Conservation (phyloP, 2,113 vertebrate genomes). For the Corynorhinus townsendii region DNA sequence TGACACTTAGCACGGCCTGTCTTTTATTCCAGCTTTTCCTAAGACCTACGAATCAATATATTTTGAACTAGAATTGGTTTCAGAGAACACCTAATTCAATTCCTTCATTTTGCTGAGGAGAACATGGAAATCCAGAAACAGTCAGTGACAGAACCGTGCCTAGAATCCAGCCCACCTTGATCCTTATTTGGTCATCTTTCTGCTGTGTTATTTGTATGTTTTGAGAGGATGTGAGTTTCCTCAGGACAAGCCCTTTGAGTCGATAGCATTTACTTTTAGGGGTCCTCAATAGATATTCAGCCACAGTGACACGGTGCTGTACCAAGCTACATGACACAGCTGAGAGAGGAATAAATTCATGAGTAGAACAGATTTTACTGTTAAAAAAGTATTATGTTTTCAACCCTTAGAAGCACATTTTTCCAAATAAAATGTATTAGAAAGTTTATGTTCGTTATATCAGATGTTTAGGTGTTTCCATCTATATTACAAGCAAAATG, state of each 20-base stretch:
- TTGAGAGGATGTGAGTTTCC: not conserved
- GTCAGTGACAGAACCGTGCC: not conserved
- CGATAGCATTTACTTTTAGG: not conserved
- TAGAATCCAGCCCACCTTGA: not conserved
- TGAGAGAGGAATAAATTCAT: not conserved
- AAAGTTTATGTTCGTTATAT: not conserved
- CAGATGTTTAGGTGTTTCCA: not conserved
- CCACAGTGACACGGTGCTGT: not conserved
- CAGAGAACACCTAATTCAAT: not conserved
- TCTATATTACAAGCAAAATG: not conserved
- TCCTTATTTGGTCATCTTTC: not conserved
- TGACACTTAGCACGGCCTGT: not conserved
- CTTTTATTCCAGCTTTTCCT: not conserved
- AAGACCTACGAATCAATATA: not conserved
- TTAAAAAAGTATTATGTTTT: not conserved
- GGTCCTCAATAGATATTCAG: not conserved
- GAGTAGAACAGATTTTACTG: not conserved
- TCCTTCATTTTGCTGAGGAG: not conserved
- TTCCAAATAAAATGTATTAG: not conserved
- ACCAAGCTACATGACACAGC: not conserved
- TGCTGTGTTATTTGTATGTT: not conserved
- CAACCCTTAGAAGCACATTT: not conserved
- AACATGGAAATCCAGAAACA: not conserved
- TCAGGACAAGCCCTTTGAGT: not conserved
- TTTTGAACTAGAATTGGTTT: not conserved